Evolutionary conservation across 1,140 invertebrate species (phyloP).

Genomic region (Megalonaias nervosa): DNA sequence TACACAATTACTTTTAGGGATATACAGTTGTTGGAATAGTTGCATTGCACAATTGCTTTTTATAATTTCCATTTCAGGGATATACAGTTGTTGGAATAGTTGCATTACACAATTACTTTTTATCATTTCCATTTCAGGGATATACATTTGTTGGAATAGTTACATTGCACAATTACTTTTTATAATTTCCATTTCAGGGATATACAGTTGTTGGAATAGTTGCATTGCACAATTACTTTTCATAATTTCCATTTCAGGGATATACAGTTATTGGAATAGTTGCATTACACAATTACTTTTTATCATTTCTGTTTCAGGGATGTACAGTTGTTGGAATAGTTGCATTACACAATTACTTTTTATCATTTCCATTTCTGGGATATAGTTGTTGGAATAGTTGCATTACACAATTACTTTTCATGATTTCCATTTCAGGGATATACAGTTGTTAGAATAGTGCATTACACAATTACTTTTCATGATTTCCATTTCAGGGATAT

Average conservation of each 20-base stretch:
- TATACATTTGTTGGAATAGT: slow-evolving; percentile 90
- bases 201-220: no score
- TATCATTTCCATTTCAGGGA: slow-evolving; percentile 79
- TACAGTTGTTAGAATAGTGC: slow-evolving; percentile 47
- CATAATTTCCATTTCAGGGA: no score
- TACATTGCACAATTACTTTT: no score
- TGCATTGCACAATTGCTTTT: no score
- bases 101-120: slow-evolving; percentile 10
- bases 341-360: not conserved
- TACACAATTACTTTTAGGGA: no score
- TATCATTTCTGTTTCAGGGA: not conserved
- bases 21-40: slow-evolving; percentile 46
- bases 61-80: slow-evolving; percentile 1
- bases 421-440: no score
- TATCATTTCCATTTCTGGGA: not conserved
- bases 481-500: slow-evolving; percentile 83
- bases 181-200: not conserved
- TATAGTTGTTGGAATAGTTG: no score
- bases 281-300: no score
- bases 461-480: slow-evolving; percentile 12
- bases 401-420: no score
- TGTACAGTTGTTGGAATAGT: slow-evolving; percentile 7
- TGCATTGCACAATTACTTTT: no score
- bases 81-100: slow-evolving; percentile 7
- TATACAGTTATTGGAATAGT: slow-evolving; percentile 45